A percentile compares a stretch with the other conserved stretches of the same genome.
These are phyloP conservation scores for Drosophila conformis DNA, from an alignment of 2,888 invertebrate genomes.

Conservation along the genomic window DNA sequence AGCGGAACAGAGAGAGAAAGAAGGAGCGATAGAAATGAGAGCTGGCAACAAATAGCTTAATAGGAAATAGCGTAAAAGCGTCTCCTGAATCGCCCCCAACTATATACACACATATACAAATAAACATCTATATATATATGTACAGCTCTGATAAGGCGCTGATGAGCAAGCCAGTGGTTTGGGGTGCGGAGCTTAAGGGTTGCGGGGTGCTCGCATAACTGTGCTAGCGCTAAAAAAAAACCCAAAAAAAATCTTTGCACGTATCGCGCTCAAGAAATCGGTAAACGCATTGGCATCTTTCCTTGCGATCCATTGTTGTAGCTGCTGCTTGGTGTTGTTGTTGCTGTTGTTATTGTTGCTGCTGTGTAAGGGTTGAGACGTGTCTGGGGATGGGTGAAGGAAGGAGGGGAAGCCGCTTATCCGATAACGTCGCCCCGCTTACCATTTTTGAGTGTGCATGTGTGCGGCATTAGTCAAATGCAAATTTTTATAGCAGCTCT, in stretches of 20 bases:
- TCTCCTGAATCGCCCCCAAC: constrained; percentile 37
- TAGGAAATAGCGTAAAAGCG: constrained; percentile 78
- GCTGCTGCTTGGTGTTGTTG: constrained; percentile 25
- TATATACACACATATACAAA: constrained; percentile 14
- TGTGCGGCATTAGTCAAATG: constrained; percentile 75
- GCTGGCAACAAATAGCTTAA: constrained; percentile 75
- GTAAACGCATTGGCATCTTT: constrained; percentile 76
- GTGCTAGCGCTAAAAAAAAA: constrained; percentile 9
- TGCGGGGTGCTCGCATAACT: constrained; percentile 35
- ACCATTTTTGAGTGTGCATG: constrained; percentile 4
- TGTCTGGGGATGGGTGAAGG: constrained; percentile 16
- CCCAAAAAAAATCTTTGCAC: constrained; percentile 69
- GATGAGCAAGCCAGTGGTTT: constrained; percentile 20
- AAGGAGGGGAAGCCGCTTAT: constrained; percentile 28
- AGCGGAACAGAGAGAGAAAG: constrained; percentile 1
- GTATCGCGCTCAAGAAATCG: constrained; percentile 78
- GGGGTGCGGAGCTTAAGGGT: not conserved
- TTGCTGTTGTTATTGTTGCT: constrained; percentile 17
- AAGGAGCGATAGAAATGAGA: constrained; percentile 23
- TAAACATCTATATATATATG: constrained; percentile 1
- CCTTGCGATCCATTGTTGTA: constrained; percentile 49
- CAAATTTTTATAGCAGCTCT: constrained; percentile 75
- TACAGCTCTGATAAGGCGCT: constrained; percentile 40
- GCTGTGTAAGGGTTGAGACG: constrained; percentile 61
- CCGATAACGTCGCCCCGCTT: constrained; percentile 33